Evolutionary conservation across 2,113 vertebrate species (phyloP).

Genomic region (Nesoenas mayeri): DNA sequence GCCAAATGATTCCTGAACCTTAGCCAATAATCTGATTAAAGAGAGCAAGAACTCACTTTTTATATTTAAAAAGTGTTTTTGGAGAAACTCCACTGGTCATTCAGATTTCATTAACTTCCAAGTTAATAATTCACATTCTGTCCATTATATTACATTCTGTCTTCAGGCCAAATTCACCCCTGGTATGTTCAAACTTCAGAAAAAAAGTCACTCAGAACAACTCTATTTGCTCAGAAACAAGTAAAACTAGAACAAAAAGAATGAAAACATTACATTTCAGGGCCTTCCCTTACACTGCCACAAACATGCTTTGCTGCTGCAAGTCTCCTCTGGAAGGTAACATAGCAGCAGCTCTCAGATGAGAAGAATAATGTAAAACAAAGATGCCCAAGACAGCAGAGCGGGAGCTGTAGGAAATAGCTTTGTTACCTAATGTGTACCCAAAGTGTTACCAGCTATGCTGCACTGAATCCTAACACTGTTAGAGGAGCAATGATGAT

Average conservation of each 20-base stretch:
- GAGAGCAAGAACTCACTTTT: slow-evolving; percentile 43
- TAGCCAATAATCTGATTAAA: slow-evolving; percentile 64
- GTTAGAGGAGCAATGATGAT: slow-evolving; percentile 42
- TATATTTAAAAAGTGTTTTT: slow-evolving; percentile 55
- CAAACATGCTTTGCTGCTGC: not conserved
- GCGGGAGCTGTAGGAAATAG: slow-evolving; percentile 34
- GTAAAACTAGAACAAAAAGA: not conserved
- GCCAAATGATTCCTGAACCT: slow-evolving; percentile 58
- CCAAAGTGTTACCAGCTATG: not conserved
- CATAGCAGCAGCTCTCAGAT: not conserved
- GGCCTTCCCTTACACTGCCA: not conserved
- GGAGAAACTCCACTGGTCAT: slow-evolving; percentile 59
- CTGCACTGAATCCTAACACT: slow-evolving; percentile 1
- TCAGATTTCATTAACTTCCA: slow-evolving; percentile 56
- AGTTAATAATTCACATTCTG: slow-evolving; percentile 48
- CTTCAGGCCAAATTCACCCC: slow-evolving; percentile 20
- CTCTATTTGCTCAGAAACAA: not conserved
- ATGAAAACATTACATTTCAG: not conserved
- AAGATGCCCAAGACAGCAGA: not conserved
- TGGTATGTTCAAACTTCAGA: not conserved
- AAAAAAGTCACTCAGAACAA: slow-evolving; percentile 7
- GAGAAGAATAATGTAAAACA: not conserved
- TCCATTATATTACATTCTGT: not conserved
- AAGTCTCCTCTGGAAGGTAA: not conserved
- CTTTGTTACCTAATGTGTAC: slow-evolving; percentile 30